Evolutionary conservation across 1,140 invertebrate genomes (phyloP).

Genomic region (Pectinophora gossypiella): DNA sequence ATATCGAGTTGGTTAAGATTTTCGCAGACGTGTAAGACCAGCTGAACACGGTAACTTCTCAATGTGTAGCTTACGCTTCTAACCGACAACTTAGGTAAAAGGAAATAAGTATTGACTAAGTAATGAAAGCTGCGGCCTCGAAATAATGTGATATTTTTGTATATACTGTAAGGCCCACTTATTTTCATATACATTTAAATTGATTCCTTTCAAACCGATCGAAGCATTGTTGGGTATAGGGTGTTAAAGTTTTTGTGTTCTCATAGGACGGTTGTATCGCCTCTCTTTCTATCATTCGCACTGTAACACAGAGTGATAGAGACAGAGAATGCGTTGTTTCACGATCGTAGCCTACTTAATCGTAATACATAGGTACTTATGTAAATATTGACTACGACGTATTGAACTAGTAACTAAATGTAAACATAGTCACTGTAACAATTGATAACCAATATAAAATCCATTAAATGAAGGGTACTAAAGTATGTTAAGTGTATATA

Average conservation of each 20-base stretch:
- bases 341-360: background rate
- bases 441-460: conserved; percentile 58
- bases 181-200: conserved; percentile 76
- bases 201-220: conserved; percentile 67
- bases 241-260: conserved; percentile 12
- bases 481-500: conserved; percentile 52
- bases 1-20: too few relatives aligned
- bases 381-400: conserved; percentile 57
- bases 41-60: too few relatives aligned
- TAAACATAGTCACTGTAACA: conserved; percentile 60
- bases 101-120: conserved; percentile 65
- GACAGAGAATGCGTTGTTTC: background rate
- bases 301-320: background rate
- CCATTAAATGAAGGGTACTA: conserved; percentile 72
- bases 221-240: conserved; percentile 53
- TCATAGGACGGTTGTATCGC: background rate
- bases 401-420: conserved; percentile 54
- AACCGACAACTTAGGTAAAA: conserved; percentile 62
- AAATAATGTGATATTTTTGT: conserved; percentile 76
- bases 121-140: conserved; percentile 74
- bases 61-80: conserved; percentile 62
- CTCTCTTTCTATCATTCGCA: background rate
- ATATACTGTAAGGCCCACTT: conserved; percentile 74
- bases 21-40: too few relatives aligned
- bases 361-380: conserved; percentile 52